Conservation (phyloP, 2,113 vertebrate genomes). For the Scatophagus argus region DNA sequence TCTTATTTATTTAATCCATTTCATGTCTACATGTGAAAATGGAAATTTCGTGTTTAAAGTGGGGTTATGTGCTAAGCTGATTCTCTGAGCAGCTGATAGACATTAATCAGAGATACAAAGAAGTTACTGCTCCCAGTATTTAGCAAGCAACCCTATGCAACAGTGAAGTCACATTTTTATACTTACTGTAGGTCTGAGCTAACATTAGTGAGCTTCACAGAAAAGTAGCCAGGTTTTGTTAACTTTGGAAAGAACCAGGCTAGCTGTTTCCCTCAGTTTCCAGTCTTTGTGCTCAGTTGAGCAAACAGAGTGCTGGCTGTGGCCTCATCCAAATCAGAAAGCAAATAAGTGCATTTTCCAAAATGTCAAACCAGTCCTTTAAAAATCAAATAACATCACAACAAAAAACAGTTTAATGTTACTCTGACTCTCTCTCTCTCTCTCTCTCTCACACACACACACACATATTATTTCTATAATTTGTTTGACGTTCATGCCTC, state of each 20-base stretch:
- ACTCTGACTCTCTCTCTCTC: not conserved
- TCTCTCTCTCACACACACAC: not conserved
- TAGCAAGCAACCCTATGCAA: too few species aligned
- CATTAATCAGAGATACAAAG: too few species aligned
- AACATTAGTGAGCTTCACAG: not conserved
- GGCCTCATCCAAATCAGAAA: not conserved
- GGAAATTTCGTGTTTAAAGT: not conserved
- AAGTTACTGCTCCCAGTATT: too few species aligned
- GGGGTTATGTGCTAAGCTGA: too few species aligned
- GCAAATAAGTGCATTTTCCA: too few species aligned
- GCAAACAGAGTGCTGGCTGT: not conserved
- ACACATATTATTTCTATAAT: not conserved
- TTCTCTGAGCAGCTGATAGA: not conserved
- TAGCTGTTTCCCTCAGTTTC: not conserved
- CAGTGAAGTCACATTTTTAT: too few species aligned
- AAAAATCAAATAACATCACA: not conserved
- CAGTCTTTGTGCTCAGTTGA: slow-evolving; percentile 7
- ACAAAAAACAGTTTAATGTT: not conserved
- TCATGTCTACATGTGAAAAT: too few species aligned
- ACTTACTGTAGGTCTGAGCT: too few species aligned
- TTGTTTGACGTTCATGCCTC: slow-evolving; percentile 41
- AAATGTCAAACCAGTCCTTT: slow-evolving; percentile 5
- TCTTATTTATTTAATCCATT: not conserved
- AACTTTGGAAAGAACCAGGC: not conserved
- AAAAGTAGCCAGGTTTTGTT: not conserved